Conservation (phyloP, 1,140 invertebrate genomes). For the Liolophura sinensis region DNA sequence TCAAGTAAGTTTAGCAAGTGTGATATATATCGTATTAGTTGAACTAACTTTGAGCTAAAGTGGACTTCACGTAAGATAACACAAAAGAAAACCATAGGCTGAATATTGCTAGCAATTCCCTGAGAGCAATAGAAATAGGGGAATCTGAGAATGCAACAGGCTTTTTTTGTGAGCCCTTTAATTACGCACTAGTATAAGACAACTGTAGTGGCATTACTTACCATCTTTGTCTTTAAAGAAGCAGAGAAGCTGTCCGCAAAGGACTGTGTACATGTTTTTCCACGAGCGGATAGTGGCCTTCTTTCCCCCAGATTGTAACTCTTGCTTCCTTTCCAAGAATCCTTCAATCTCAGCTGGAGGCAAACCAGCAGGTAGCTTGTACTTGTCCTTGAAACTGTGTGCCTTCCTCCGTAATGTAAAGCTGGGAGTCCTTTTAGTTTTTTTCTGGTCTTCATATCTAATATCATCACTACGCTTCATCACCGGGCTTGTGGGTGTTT, state of each 20-base stretch:
- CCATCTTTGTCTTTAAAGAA: conserved; percentile 97
- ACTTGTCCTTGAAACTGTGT: conserved; percentile 74
- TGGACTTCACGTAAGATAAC: background rate
- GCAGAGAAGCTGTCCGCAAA: conserved; percentile 94
- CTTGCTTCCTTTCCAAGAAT: conserved; percentile 91
- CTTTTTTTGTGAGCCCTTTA: no score
- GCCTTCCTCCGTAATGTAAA: conserved; percentile 87
- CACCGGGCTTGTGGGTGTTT: no score
- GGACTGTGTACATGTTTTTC: conserved; percentile 93
- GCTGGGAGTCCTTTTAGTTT: conserved; percentile 79
- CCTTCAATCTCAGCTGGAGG: conserved; percentile 92
- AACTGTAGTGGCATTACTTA: conserved; percentile 24
- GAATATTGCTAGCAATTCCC: no score
- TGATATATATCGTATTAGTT: no score
- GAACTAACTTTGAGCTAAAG: background rate
- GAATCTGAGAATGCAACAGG: no score
- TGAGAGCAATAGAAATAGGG: no score
- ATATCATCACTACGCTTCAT: conserved; percentile 32
- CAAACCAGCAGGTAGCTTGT: conserved; percentile 65
- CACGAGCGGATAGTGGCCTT: conserved; percentile 92
- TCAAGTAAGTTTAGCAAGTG: no score
- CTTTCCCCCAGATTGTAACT: conserved; percentile 89
- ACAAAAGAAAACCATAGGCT: background rate
- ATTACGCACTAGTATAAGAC: background rate
- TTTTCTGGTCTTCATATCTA: conserved; percentile 42